Percentiles rank a stretch among this genome's conserved stretches.
phyloP scores from a whole-genome alignment of 2,888 invertebrate genomes.

The Chalcosyrphus nemorum region DNA sequence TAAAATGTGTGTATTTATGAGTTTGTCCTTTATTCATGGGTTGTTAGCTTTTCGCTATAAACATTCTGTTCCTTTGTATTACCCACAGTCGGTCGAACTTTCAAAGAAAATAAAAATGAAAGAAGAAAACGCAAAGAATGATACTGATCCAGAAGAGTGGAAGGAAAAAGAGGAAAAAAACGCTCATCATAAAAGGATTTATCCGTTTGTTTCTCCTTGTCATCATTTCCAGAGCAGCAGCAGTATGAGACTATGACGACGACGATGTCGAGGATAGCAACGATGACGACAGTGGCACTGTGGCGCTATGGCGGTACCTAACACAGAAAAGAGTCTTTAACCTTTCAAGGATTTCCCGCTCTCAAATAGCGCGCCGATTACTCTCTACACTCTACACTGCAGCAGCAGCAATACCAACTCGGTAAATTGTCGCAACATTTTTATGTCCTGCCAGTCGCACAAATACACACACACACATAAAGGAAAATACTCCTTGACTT shows the following conservation, averaged over 20 bases:
- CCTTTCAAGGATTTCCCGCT: slow-evolving; percentile 79
- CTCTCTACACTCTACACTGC: slow-evolving; percentile 16
- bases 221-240: slow-evolving; percentile 54
- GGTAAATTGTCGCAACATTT: slow-evolving; percentile 64
- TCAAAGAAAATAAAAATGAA: background rate
- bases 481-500: slow-evolving; percentile 48
- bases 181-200: slow-evolving; percentile 59
- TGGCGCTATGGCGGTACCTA: background rate
- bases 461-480: slow-evolving; percentile 20
- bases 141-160: background rate
- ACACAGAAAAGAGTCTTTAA: slow-evolving; percentile 77
- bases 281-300: slow-evolving; percentile 25
- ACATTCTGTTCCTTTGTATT: slow-evolving; percentile 24
- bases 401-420: background rate
- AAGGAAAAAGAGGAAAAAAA: background rate
- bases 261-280: too few relatives aligned
- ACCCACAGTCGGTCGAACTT: slow-evolving; percentile 46
- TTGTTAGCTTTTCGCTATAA: slow-evolving; percentile 66
- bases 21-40: slow-evolving; percentile 60
- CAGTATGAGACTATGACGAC: too few relatives aligned
- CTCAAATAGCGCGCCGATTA: slow-evolving; percentile 53
- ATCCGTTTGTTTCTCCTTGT: slow-evolving; percentile 57
- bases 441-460: slow-evolving; percentile 53
- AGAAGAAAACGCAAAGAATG: slow-evolving; percentile 18
- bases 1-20: slow-evolving; percentile 53